Conservation (phyloP, 2,113 vertebrate species). For the Python bivittatus region DNA sequence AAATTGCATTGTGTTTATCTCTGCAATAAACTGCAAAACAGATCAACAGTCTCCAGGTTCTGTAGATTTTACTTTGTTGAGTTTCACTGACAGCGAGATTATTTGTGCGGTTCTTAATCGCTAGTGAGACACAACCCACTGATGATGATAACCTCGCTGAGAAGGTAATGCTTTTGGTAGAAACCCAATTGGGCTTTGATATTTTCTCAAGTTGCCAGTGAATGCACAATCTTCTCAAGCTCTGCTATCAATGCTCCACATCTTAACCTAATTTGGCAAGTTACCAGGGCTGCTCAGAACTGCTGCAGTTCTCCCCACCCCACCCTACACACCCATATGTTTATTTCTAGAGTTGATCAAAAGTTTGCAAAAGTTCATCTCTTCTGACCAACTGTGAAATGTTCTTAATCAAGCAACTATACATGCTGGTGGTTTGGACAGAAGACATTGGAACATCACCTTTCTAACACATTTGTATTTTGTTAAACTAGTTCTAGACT, state of each 20-base stretch:
- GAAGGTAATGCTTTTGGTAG: slow-evolving; percentile 73
- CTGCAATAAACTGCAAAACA: background rate
- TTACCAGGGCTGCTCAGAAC: slow-evolving; percentile 74
- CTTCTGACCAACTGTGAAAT: slow-evolving; percentile 52
- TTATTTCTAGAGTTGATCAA: slow-evolving; percentile 68
- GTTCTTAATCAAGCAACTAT: background rate
- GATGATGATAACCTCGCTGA: slow-evolving; percentile 61
- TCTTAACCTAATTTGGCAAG: slow-evolving; percentile 81
- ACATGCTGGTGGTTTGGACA: background rate
- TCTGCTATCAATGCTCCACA: slow-evolving; percentile 74
- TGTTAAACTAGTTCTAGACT: background rate
- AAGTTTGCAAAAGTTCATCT: slow-evolving; percentile 63
- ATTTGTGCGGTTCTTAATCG: slow-evolving; percentile 25
- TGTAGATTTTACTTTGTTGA: slow-evolving; percentile 30
- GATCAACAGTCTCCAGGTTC: background rate
- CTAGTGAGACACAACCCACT: slow-evolving; percentile 42
- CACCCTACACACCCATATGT: background rate
- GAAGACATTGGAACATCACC: background rate
- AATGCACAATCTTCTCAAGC: slow-evolving; percentile 60
- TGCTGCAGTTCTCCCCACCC: slow-evolving; percentile 62
- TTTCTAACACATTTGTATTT: background rate
- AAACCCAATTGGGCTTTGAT: slow-evolving; percentile 69
- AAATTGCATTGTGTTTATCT: background rate
- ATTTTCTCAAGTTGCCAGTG: slow-evolving; percentile 67
- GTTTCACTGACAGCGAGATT: slow-evolving; percentile 45